Base-by-base conservation (phyloP, 1,140 invertebrate species). In the Brachionus angularis region DNA sequence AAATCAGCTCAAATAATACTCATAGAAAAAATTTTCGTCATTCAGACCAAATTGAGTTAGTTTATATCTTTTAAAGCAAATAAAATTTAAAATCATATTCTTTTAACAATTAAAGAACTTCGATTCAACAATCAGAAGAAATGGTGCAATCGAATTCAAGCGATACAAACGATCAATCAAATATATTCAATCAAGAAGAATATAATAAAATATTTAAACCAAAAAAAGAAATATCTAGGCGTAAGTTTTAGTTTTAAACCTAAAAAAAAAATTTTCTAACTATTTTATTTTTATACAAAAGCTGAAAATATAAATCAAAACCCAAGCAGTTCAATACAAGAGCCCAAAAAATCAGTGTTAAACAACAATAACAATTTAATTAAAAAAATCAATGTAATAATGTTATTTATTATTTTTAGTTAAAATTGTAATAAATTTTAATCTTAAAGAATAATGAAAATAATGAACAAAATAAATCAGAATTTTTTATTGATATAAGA, bases 121-220 rank as follows among this genome's bases (percentile, higher is more conserved):
- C 53, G 21, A 34, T 39, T 12, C 53, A 58, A 58, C 53, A 31
- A 25, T 34, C 36, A 39, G 53, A 58, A 42, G 53, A 58, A 1
- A 29, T 29, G 36, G 33, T 42, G 36, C 18, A 21, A 21, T 14
- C 18, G 12, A 39, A 29, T 39, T 18, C 36, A 39, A 34, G 18
- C 21, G 53, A 58, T 23, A n/a, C n/a, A n/a, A 46, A 47, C 29
- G 21, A 18, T n/a, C 33, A 67, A 18, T 27, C 42, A 3, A 42
- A 67, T 14, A 67, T 67, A 12, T 67, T 67, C 10, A 67, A 67
- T 36, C 62, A 42, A 67, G 62, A 67, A 67, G 62, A 67, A 14
- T 67, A 67, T 33, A 67, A 67, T 34, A 44, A 46, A 29, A 67
- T 67, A 47, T 67, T 67, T n/a, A 31, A 31, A 33, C 62, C 62